Evolutionary conservation across 2,113 vertebrate species (phyloP).

Genomic region (Clarias gariepinus): DNA sequence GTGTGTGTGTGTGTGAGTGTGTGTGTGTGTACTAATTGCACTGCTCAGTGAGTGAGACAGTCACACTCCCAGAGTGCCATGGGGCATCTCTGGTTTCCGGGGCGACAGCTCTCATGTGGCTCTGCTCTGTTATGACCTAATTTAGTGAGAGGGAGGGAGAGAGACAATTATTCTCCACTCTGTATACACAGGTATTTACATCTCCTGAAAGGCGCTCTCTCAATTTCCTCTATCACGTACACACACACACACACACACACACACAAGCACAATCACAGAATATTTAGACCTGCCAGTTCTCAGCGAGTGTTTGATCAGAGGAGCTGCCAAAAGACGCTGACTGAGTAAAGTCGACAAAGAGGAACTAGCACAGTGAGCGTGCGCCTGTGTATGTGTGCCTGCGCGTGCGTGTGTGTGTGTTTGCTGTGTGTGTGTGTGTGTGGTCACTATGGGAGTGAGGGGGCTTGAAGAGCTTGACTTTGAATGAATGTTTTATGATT

Average conservation of each 20-base stretch:
- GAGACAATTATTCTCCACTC: slow-evolving; percentile 23
- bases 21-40: slow-evolving; percentile 66
- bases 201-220: slow-evolving; percentile 22
- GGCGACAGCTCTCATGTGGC: slow-evolving; percentile 65
- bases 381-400: slow-evolving; percentile 32
- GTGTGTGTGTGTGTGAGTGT: slow-evolving; percentile 27
- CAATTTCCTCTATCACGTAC: slow-evolving; percentile 17
- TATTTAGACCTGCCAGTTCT: slow-evolving; percentile 26
- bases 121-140: slow-evolving; percentile 71
- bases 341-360: slow-evolving; percentile 50
- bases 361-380: slow-evolving; percentile 44
- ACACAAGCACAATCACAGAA: neutral
- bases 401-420: slow-evolving; percentile 1
- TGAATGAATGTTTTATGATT: neutral
- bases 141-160: slow-evolving; percentile 60
- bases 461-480: neutral
- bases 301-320: slow-evolving; percentile 50
- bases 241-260: slow-evolving; percentile 26
- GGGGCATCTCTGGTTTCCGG: slow-evolving; percentile 71
- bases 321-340: slow-evolving; percentile 59
- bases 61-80: slow-evolving; percentile 67
- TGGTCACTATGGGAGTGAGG: neutral
- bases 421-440: neutral
- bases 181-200: slow-evolving; percentile 23
- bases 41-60: slow-evolving; percentile 71